A percentile compares a stretch with the other conserved stretches of the same genome.
Evolutionary conservation across 1,140 invertebrate genomes (phyloP).

Genomic region (Drosophila kohkoa): DNA sequence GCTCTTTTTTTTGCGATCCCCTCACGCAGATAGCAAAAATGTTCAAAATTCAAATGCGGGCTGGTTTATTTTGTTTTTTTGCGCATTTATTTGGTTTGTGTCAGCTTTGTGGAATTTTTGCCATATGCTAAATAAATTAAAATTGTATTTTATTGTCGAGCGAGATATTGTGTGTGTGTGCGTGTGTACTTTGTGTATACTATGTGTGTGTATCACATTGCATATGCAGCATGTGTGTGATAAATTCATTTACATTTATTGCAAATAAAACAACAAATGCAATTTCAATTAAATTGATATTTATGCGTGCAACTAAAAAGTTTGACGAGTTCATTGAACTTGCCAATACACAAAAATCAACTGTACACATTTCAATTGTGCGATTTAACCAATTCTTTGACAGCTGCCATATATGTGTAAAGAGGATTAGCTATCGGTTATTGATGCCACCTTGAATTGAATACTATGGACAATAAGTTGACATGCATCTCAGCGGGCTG

Average conservation of each 20-base stretch:
- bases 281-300: conserved; percentile 43
- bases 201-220: conserved; percentile 16
- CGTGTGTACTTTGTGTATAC: conserved; percentile 23
- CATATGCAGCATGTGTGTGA: conserved; percentile 24
- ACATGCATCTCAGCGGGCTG: neutral
- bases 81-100: conserved; percentile 46
- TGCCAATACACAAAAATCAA: neutral
- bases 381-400: neutral
- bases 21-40: conserved; percentile 22
- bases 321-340: conserved; percentile 29
- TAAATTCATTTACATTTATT: conserved; percentile 63
- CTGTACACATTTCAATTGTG: neutral
- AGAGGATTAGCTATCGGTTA: neutral
- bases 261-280: conserved; percentile 35
- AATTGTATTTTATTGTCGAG: conserved; percentile 61
- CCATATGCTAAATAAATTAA: conserved; percentile 78
- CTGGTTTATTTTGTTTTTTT: conserved; percentile 46
- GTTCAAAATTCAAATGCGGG: conserved; percentile 63
- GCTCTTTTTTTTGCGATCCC: conserved; percentile 29
- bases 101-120: conserved; percentile 57
- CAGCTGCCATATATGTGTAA: neutral
- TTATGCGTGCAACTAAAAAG: conserved; percentile 25
- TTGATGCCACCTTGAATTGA: neutral
- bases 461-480: neutral
- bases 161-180: conserved; percentile 32